Evolutionary conservation across 2,888 invertebrate species (phyloP).

Genomic region (Hofmannophila pseudospretella): DNA sequence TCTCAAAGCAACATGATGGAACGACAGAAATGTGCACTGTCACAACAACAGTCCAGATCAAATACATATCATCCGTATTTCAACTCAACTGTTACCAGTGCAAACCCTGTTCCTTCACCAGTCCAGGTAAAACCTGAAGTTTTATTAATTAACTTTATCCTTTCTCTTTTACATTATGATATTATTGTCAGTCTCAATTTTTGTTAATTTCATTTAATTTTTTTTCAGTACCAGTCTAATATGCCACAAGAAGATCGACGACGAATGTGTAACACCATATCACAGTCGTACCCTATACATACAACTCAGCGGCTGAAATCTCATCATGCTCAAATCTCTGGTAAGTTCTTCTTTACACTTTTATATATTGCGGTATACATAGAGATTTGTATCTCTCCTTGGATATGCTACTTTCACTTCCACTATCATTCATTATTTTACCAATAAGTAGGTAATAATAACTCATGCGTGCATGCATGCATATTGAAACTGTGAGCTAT

Average conservation of each 20-base stretch:
- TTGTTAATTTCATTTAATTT: background rate
- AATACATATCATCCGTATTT: no score
- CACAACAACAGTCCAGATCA: background rate
- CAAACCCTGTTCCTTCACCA: background rate
- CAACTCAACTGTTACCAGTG: background rate
- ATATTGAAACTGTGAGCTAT: no score
- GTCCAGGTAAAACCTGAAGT: background rate
- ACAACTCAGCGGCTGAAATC: background rate
- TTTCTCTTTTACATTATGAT: background rate
- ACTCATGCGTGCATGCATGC: no score
- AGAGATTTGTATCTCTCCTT: no score
- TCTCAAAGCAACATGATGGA: background rate
- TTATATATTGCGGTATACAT: no score
- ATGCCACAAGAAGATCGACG: background rate
- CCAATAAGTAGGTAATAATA: no score
- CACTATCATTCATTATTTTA: no score
- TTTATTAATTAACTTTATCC: background rate
- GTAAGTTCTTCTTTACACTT: conserved; percentile 21
- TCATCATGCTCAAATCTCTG: conserved; percentile 19
- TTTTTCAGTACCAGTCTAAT: background rate
- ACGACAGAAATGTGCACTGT: background rate
- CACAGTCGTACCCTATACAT: background rate
- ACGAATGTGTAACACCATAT: background rate
- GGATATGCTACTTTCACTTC: no score
- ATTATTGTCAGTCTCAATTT: background rate